These are phyloP conservation scores for Heterodera schachtii DNA, from an alignment of 1,140 invertebrate genomes.

Conservation along the genomic window DNA sequence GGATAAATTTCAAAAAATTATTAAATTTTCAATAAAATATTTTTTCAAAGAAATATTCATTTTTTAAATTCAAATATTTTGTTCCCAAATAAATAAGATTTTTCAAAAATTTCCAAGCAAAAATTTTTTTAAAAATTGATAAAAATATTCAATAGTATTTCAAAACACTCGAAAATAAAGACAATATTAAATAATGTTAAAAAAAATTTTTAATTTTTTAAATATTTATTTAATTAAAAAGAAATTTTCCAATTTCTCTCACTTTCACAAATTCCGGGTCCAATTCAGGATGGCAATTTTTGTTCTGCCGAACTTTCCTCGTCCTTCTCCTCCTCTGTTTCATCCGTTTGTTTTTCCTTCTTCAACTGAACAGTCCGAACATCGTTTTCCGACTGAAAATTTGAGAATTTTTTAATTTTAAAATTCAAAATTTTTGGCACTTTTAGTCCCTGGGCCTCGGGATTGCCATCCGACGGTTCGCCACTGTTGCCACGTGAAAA, in stretches of 20 bases:
- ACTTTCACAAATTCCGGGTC: slow-evolving; percentile 6
- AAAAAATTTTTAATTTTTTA: not conserved
- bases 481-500: slow-evolving; percentile 18
- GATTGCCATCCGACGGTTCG: slow-evolving; percentile 19
- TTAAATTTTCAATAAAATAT: not conserved
- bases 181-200: not conserved
- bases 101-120: not conserved
- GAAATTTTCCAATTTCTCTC: not conserved
- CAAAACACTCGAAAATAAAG: no score
- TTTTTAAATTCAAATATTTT: slow-evolving; percentile 8
- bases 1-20: slow-evolving; percentile 6
- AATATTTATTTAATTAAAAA: slow-evolving; percentile 4
- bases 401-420: not conserved
- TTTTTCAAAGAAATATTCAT: not conserved
- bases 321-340: not conserved
- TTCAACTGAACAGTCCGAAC: not conserved
- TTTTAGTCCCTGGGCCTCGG: slow-evolving; percentile 7
- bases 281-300: not conserved
- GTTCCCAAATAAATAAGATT: not conserved
- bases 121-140: no score
- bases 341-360: not conserved
- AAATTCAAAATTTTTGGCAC: not conserved
- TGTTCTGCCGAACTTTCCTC: not conserved
- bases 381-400: slow-evolving; percentile 10
- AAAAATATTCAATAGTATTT: no score